Conservation (phyloP, 2,113 vertebrate genomes). For the Sphyrna mokarran region DNA sequence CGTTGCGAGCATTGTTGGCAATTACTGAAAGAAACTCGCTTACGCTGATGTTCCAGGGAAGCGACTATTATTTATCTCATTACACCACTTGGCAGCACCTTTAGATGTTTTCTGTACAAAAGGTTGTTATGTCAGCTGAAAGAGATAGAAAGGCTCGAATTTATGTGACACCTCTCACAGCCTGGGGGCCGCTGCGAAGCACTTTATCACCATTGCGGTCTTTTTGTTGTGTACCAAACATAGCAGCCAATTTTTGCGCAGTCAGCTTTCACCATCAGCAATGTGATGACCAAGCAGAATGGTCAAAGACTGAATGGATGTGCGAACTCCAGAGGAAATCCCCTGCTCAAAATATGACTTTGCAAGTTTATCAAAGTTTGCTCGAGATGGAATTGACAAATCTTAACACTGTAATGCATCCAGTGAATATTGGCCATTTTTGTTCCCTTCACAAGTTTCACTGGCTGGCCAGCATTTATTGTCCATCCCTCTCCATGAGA, state of each 20-base stretch:
- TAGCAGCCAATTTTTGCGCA: neutral
- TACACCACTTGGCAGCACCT: neutral
- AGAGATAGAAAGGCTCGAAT: neutral
- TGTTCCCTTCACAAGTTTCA: too few relatives aligned
- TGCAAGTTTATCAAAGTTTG: too few relatives aligned
- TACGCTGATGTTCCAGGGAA: neutral
- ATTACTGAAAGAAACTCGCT: neutral
- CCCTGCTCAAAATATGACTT: neutral
- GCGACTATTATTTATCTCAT: neutral
- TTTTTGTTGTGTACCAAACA: neutral
- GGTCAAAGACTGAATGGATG: neutral
- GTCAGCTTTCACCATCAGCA: neutral
- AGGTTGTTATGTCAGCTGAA: neutral
- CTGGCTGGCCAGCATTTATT: too few relatives aligned
- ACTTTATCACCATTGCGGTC: neutral
- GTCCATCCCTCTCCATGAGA: too few relatives aligned
- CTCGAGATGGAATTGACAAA: too few relatives aligned
- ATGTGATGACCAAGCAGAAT: neutral
- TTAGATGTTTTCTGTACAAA: neutral
- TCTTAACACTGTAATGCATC: too few relatives aligned
- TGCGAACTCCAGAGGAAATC: neutral
- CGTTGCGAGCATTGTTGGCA: neutral
- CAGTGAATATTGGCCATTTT: too few relatives aligned
- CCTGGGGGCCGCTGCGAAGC: neutral
- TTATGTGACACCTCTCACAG: neutral